Conservation (phyloP, 2,797 vertebrate genomes). For the Rhynchotus rufescens region DNA sequence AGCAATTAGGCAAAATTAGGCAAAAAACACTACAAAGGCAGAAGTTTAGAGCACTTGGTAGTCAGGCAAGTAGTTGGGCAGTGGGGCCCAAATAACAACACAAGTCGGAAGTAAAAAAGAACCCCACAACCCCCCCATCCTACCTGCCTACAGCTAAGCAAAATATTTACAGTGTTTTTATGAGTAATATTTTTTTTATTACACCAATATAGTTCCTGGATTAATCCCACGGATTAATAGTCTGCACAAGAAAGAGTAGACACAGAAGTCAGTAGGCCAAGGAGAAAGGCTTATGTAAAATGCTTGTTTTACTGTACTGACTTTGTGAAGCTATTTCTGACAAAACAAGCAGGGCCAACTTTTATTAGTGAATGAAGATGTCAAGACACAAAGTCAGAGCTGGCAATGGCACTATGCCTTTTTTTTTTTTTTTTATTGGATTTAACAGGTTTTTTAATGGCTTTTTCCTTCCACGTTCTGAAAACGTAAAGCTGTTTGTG, state of each 20-base stretch:
- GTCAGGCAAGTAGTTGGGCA: too few species aligned
- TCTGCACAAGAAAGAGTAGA: background rate
- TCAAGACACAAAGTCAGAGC: background rate
- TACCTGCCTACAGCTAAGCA: background rate
- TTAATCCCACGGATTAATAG: background rate
- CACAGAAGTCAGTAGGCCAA: conserved; percentile 6
- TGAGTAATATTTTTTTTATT: background rate
- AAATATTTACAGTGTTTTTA: background rate
- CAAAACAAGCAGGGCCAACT: conserved; percentile 15
- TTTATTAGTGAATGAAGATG: conserved; percentile 29
- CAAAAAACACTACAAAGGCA: background rate
- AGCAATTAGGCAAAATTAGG: background rate
- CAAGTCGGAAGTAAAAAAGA: background rate
- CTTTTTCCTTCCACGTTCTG: background rate
- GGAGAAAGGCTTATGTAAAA: conserved; percentile 23
- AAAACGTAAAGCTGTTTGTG: conserved; percentile 43
- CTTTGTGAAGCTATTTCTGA: conserved; percentile 44
- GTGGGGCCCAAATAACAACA: background rate
- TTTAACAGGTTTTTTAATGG: conserved; percentile 17
- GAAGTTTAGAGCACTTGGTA: background rate
- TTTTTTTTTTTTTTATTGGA: conserved; percentile 13
- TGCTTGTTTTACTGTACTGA: background rate
- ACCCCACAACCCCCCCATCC: background rate
- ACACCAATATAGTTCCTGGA: background rate
- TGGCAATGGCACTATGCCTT: background rate